Percentiles rank a stretch among this genome's conserved stretches.
Conservation (phyloP, 2,797 vertebrate species). For the Cyprinella venusta region DNA sequence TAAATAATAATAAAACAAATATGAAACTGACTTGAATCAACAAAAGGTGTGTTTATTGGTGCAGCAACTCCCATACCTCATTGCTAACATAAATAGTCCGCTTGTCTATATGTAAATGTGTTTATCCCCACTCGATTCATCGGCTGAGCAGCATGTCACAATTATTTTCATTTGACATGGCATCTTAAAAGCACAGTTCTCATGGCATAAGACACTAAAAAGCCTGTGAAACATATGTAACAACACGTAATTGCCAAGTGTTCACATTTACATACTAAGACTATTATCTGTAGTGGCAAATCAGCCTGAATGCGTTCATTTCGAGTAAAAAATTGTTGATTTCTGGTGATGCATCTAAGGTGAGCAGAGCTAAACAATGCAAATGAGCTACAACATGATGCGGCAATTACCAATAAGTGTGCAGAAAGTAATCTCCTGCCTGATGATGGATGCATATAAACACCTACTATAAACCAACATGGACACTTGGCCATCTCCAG, state of each 20-base stretch:
- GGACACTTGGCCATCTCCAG: constrained; percentile 8
- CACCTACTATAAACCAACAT: background rate
- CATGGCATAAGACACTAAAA: background rate
- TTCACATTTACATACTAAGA: background rate
- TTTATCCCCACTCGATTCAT: background rate
- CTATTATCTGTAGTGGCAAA: background rate
- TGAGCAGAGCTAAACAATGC: background rate
- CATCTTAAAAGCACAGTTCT: background rate
- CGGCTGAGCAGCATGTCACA: background rate
- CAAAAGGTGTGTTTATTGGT: background rate
- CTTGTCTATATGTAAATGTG: background rate
- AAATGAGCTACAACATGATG: background rate
- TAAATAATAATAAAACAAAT: background rate
- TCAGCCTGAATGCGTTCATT: background rate
- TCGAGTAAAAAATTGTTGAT: background rate
- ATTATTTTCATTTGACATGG: constrained; percentile 1
- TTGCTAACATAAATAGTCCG: background rate
- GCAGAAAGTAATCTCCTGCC: background rate
- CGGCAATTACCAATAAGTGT: background rate
- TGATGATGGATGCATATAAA: constrained; percentile 1
- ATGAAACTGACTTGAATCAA: background rate
- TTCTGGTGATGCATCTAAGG: background rate
- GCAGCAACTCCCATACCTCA: constrained; percentile 4
- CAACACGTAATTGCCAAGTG: background rate
- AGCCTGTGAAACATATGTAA: background rate